These are phyloP conservation scores for Xiphorhynchus erythropygius DNA, from an alignment of 2,797 vertebrate genomes.

Conservation along the genomic window DNA sequence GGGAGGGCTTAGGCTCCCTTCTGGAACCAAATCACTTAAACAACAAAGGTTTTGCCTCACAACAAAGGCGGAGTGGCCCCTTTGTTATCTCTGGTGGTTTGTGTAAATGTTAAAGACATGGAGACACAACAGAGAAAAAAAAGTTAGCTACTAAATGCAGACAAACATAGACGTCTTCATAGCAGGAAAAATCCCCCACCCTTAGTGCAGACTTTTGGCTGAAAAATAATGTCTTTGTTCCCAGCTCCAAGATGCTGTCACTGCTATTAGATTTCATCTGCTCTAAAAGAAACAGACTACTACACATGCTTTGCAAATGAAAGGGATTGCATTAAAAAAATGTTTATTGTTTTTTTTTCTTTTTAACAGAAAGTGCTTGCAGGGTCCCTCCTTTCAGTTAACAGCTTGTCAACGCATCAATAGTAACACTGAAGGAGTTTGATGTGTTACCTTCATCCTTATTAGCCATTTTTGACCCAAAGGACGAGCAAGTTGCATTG, in stretches of 20 bases:
- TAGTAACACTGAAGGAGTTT: not conserved
- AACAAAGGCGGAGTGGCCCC: not conserved
- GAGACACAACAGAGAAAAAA: conserved; percentile 1
- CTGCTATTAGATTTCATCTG: not conserved
- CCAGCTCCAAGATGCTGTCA: conserved; percentile 30
- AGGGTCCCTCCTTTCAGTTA: not conserved
- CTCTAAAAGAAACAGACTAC: conserved; percentile 15
- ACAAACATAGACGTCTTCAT: not conserved
- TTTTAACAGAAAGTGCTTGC: not conserved
- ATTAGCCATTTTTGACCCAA: not conserved
- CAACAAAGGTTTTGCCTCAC: not conserved
- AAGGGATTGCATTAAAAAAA: not conserved
- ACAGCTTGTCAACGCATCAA: not conserved
- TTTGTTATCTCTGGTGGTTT: conserved; percentile 21
- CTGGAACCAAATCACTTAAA: not conserved
- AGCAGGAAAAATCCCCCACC: conserved; percentile 2
- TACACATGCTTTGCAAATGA: not conserved
- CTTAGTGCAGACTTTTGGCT: not conserved
- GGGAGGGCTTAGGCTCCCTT: not conserved
- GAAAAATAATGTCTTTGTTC: conserved; percentile 17
- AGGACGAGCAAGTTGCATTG: not conserved
- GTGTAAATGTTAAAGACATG: not conserved
- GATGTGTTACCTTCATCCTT: not conserved
- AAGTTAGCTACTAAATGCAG: not conserved
- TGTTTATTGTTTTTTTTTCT: not conserved